Evolutionary conservation across 2,797 vertebrate genomes (phyloP).

Genomic region (Anas capensis): DNA sequence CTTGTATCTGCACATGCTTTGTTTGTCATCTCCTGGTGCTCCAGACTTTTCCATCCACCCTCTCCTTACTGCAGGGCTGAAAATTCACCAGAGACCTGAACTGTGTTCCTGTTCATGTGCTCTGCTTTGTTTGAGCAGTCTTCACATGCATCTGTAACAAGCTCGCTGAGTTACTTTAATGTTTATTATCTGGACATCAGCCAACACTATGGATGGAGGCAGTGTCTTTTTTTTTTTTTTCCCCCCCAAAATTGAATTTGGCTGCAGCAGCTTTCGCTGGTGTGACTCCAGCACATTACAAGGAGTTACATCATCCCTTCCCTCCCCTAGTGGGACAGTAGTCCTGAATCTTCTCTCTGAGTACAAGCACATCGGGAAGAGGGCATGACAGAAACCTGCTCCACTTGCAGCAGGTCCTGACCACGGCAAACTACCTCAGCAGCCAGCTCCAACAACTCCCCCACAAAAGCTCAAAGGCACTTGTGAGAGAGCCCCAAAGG

Average conservation of each 20-base stretch:
- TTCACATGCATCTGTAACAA: accelerated
- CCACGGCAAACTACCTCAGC: neutral
- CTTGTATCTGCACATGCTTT: neutral
- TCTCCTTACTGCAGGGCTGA: neutral
- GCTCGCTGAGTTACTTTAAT: neutral
- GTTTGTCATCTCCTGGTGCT: neutral
- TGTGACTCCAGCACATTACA: neutral
- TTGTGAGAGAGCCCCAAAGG: accelerated
- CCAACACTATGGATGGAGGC: neutral
- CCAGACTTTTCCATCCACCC: neutral
- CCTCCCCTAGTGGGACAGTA: accelerated
- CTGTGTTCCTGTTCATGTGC: neutral
- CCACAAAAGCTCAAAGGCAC: neutral
- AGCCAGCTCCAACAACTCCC: neutral
- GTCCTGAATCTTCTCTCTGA: neutral
- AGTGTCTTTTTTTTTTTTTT: too few relatives aligned
- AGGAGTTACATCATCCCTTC: neutral
- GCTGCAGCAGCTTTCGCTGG: neutral
- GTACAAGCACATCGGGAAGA: neutral
- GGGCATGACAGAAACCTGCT: neutral
- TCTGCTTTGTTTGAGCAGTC: neutral
- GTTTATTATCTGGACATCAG: accelerated
- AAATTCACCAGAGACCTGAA: neutral
- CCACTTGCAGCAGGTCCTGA: accelerated
- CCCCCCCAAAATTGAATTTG: accelerated